A percentile compares a stretch with the other conserved stretches of the same genome.
These are phyloP conservation scores for Dicrostonyx torquatus DNA, from an alignment of 2,797 vertebrate genomes.

Conservation along the genomic window DNA sequence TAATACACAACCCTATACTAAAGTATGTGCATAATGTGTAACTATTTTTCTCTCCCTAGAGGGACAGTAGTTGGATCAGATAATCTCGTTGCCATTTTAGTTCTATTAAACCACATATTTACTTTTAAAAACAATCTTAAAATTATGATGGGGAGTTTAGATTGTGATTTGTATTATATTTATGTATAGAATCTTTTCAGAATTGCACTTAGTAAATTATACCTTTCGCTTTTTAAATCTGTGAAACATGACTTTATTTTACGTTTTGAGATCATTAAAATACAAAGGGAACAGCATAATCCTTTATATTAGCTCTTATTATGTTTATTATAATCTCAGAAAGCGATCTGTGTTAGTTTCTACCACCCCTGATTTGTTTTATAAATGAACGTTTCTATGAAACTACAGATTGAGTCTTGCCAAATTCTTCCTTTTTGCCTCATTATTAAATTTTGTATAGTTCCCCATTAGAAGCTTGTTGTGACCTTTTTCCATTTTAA, in stretches of 20 bases:
- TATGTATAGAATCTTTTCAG: constrained; percentile 60
- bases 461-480: neutral
- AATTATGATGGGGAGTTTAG: constrained; percentile 48
- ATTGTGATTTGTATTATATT: constrained; percentile 46
- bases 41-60: constrained; percentile 49
- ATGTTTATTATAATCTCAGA: constrained; percentile 51
- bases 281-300: constrained; percentile 1
- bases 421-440: constrained; percentile 36
- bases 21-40: constrained; percentile 38
- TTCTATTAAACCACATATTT: constrained; percentile 60
- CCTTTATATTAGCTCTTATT: constrained; percentile 30
- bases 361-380: constrained; percentile 7
- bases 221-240: constrained; percentile 53
- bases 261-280: constrained; percentile 54
- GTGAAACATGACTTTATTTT: constrained; percentile 36
- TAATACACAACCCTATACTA: constrained; percentile 48
- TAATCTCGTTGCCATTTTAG: constrained; percentile 65
- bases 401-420: constrained; percentile 28
- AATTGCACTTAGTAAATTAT: constrained; percentile 26
- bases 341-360: neutral
- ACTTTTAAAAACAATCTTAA: constrained; percentile 63
- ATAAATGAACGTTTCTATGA: constrained; percentile 52
- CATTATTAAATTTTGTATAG: constrained; percentile 32
- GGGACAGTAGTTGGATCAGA: constrained; percentile 47
- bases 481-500: neutral